Conservation (phyloP, 2,888 invertebrate genomes). For the Drepanosiphum platanoidis region DNA sequence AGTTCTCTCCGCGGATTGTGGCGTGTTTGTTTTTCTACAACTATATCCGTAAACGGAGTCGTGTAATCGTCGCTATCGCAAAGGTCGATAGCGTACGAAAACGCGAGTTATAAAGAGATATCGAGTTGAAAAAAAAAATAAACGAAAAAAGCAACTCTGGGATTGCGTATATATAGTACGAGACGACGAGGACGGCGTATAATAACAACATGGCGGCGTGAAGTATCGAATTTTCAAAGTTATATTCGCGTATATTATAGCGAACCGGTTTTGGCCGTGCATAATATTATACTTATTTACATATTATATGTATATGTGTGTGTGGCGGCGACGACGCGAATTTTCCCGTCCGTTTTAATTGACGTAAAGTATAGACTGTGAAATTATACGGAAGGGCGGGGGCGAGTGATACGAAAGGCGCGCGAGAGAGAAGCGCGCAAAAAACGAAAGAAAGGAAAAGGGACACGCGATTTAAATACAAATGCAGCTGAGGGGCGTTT, state of each 20-base stretch:
- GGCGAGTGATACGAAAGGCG: not conserved
- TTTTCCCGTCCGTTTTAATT: constrained; percentile 14
- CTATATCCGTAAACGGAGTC: constrained; percentile 6
- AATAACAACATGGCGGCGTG: not conserved
- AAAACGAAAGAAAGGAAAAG: not conserved
- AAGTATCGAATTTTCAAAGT: constrained; percentile 43
- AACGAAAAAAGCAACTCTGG: not conserved
- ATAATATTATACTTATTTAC: no score
- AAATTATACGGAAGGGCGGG: not conserved
- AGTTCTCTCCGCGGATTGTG: not conserved
- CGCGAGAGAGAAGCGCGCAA: not conserved
- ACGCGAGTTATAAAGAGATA: not conserved
- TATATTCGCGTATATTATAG: no score
- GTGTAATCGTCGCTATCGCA: not conserved
- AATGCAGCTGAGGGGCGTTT: constrained; percentile 58
- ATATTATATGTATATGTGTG: no score
- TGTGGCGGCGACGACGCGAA: not conserved
- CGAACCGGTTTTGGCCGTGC: constrained; percentile 34
- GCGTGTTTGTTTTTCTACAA: constrained; percentile 35
- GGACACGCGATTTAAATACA: constrained; percentile 54
- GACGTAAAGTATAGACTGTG: not conserved
- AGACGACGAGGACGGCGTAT: not conserved
- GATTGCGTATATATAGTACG: not conserved
- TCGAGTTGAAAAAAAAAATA: not conserved
- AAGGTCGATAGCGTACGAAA: not conserved